These are phyloP conservation scores for Mareca penelope DNA, from an alignment of 2,797 vertebrate species.

Conservation along the genomic window DNA sequence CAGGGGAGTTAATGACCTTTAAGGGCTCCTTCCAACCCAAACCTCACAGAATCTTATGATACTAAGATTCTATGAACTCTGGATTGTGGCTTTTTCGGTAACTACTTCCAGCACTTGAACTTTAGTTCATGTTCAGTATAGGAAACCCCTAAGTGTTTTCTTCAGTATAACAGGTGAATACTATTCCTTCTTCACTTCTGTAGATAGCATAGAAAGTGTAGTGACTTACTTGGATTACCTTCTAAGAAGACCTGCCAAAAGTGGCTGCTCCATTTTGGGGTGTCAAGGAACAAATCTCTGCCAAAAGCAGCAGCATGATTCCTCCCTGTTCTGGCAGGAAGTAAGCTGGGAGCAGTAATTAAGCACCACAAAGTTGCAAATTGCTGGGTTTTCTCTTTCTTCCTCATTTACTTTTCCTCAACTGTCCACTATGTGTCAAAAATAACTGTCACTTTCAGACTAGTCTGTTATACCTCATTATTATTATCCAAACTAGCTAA, in stretches of 20 bases:
- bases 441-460: background rate
- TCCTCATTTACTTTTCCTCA: conserved; percentile 12
- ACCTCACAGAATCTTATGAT: background rate
- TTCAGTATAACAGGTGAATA: background rate
- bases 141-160: background rate
- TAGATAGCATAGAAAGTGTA: background rate
- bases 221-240: background rate
- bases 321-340: background rate
- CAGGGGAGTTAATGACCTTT: too few relatives aligned
- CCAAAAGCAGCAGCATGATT: background rate
- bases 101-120: background rate
- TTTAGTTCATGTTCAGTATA: background rate
- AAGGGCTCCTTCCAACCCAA: background rate
- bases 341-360: background rate
- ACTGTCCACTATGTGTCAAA: conserved; percentile 16
- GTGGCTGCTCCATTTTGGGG: background rate
- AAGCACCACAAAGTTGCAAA: background rate
- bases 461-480: background rate
- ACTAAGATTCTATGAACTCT: background rate
- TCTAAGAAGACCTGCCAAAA: background rate
- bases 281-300: background rate
- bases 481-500: background rate
- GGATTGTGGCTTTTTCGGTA: background rate
- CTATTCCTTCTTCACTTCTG: background rate
- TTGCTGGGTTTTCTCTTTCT: background rate